Conservation (phyloP, 1,140 invertebrate genomes). For the Camponotus vicinus region DNA sequence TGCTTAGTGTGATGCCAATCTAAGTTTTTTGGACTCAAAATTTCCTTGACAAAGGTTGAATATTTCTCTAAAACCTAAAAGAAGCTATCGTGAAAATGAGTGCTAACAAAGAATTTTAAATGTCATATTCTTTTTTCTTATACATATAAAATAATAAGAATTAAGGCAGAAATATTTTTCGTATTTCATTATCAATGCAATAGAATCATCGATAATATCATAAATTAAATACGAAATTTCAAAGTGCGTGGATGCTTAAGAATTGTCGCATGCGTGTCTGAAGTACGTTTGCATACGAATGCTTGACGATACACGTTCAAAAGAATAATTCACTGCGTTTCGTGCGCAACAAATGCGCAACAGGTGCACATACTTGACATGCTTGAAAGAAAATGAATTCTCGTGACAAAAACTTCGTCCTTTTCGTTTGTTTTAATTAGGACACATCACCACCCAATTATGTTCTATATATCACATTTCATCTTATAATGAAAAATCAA, state of each 20-base stretch:
- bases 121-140: too few species aligned
- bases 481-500: background rate
- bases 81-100: too few species aligned
- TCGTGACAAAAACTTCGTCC: background rate
- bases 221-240: constrained; percentile 47
- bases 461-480: background rate
- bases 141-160: too few species aligned
- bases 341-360: constrained; percentile 74
- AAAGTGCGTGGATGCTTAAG: background rate
- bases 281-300: constrained; percentile 63
- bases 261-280: constrained; percentile 20
- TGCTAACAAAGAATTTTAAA: too few species aligned
- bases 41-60: too few species aligned
- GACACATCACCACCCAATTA: background rate
- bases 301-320: constrained; percentile 54
- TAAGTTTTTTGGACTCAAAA: too few species aligned
- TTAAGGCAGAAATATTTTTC: too few species aligned
- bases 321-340: constrained; percentile 72
- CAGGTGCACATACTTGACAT: constrained; percentile 71
- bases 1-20: too few species aligned
- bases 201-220: background rate
- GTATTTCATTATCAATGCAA: too few species aligned
- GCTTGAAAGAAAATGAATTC: constrained; percentile 43
- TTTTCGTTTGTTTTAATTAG: constrained; percentile 35
- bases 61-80: too few species aligned